phyloP scores from a whole-genome alignment of 2,113 vertebrate genomes.

The Taxidea taxus region DNA sequence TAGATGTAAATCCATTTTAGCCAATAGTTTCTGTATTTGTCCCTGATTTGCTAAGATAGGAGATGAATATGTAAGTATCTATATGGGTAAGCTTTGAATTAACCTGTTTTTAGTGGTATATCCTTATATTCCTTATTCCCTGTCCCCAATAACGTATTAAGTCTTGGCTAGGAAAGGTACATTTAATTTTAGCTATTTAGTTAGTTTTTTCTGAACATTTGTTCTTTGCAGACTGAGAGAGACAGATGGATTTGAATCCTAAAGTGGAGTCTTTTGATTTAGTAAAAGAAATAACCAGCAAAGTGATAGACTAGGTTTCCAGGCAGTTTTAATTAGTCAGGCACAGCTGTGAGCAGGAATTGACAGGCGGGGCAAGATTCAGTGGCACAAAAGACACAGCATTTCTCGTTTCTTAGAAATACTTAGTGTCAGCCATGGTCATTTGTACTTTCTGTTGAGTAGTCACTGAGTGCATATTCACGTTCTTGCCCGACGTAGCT shows the following conservation, averaged over 20 bases:
- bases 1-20: background rate
- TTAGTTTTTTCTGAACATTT: slow-evolving; percentile 61
- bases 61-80: background rate
- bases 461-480: background rate
- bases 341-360: slow-evolving; percentile 40
- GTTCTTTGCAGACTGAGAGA: slow-evolving; percentile 57
- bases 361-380: background rate
- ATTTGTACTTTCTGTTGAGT: background rate
- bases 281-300: slow-evolving; percentile 53
- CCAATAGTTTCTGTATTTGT: background rate
- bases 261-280: slow-evolving; percentile 53
- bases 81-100: background rate
- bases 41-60: background rate
- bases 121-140: background rate
- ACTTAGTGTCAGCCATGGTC: background rate
- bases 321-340: slow-evolving; percentile 57
- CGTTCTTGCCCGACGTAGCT: background rate
- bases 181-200: slow-evolving; percentile 63
- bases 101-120: background rate
- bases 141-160: background rate
- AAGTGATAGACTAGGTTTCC: slow-evolving; percentile 53
- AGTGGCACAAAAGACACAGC: background rate
- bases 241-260: slow-evolving; percentile 71
- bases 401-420: slow-evolving; percentile 15
- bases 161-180: slow-evolving; percentile 41